Evolutionary conservation across 2,113 vertebrate genomes (phyloP).

Genomic region (Sprattus sprattus): DNA sequence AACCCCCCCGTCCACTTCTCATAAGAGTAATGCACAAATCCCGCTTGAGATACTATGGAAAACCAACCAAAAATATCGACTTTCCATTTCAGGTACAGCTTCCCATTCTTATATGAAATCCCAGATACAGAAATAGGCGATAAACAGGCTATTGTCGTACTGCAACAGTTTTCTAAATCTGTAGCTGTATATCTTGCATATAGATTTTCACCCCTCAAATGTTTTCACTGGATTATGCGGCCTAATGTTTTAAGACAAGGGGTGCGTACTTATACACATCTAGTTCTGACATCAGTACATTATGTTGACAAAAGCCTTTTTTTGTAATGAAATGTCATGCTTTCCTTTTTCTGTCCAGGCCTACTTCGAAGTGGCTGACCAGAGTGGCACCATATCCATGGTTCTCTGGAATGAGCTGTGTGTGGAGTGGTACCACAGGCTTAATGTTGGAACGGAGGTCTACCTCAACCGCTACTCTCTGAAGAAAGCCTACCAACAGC

Average conservation of each 20-base stretch:
- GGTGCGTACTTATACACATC: not conserved
- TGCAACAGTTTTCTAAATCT: no score
- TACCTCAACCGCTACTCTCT: conserved; percentile 81
- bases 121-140: no score
- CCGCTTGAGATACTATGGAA: conserved; percentile 86
- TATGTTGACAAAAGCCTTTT: not conserved
- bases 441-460: conserved; percentile 80
- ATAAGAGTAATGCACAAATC: conserved; percentile 87
- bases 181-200: no score
- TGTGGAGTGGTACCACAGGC: conserved; percentile 83
- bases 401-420: conserved; percentile 91
- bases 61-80: conserved; percentile 74
- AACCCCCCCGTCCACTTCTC: conserved; percentile 74
- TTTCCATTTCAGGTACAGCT: conserved; percentile 84
- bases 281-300: not conserved
- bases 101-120: not conserved
- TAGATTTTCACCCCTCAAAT: no score
- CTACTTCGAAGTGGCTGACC: conserved; percentile 90
- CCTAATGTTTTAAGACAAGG: not conserved
- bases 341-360: conserved; percentile 66
- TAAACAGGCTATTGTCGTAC: no score
- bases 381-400: conserved; percentile 83
- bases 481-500: conserved; percentile 79
- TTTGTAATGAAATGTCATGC: not conserved
- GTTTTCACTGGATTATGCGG: no score